Evolutionary conservation across 2,113 vertebrate genomes (phyloP), one percentile per base, ranked within the genome.

Genomic region (Hypanus sabinus): DNA sequence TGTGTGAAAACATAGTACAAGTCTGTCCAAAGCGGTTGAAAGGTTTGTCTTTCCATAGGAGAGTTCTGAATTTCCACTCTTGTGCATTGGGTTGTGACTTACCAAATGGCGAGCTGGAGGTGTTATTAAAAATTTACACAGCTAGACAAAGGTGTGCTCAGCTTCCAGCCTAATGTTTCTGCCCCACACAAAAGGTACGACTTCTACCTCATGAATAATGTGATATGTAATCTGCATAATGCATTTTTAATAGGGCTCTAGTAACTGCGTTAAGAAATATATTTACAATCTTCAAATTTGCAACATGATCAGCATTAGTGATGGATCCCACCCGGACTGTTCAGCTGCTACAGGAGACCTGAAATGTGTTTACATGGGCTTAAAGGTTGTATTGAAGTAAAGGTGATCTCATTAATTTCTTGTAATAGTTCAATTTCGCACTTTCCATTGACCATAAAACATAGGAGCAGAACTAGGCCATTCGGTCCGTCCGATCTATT

Each of bases 41-140:
- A 97, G 96, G 95, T 95, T 94, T 95, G 94, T 95, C 96, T 94
- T 95, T 96, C 96, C 96, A 76, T 94, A 91, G 95, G 96, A 96
- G 96, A 96, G 97, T 96, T 96, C 96, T 96, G 96, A 96, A 96
- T 97, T 97, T 97, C 96, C 96, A 96, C 96, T 97, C 96, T 96
- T 96, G 96, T 96, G 96, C 96, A 95, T 95, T 75, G 95, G 96
- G 96, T 96, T 95, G 96, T 96, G 97, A 97, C 97, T 97, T 96
- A 97, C 97, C 97, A 97, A 98, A 97, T 97, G 97, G 97, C 96
- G 96, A 95, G 97, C 97, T 97, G 95, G 96, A 97, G 97, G 97
- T 77, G 94, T 95, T 96, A 98, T 98, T 97, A 98, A 98, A 98
- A 97, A 98, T 98, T 97, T 96, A 98, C 95, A 94, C 95, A 96